Percentiles rank a stretch among this genome's conserved stretches.
Conservation (phyloP, 2,888 invertebrate species). For the Coenonympha arcania region DNA sequence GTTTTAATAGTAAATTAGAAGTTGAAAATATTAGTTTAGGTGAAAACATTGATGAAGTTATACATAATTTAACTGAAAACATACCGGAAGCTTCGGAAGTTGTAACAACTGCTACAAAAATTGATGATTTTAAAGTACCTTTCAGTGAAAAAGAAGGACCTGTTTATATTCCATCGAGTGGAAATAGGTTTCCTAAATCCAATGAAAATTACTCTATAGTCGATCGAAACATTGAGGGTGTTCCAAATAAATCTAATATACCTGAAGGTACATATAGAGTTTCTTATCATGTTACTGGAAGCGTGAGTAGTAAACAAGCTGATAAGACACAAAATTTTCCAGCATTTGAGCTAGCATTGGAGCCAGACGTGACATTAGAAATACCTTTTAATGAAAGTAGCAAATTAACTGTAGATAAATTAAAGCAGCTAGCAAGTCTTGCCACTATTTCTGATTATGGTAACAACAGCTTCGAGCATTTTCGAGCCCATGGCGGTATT, state of each 20-base stretch:
- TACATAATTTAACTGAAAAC: conserved; percentile 36
- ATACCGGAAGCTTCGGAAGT: conserved; percentile 39
- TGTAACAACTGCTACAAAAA: conserved; percentile 33
- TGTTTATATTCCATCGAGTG: conserved; percentile 30
- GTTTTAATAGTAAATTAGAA: conserved; percentile 47
- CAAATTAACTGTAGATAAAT: conserved; percentile 59
- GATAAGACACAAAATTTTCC: conserved; percentile 62
- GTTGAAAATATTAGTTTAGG: conserved; percentile 33
- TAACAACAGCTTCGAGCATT: conserved; percentile 58
- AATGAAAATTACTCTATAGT: conserved; percentile 38
- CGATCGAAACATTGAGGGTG: conserved; percentile 25
- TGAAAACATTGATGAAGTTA: conserved; percentile 47
- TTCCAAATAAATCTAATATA: conserved; percentile 37
- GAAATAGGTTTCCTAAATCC: conserved; percentile 58
- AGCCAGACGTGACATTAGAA: conserved; percentile 64
- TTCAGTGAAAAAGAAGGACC: background rate
- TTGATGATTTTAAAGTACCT: conserved; percentile 35
- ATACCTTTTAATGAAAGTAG: conserved; percentile 61
- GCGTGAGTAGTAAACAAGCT: conserved; percentile 66
- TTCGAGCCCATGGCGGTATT: conserved; percentile 63
- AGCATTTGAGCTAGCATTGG: conserved; percentile 60
- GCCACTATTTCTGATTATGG: conserved; percentile 71
- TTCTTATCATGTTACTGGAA: conserved; percentile 67
- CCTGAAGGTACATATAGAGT: conserved; percentile 66
- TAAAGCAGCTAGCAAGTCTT: conserved; percentile 72